Base-by-base conservation (phyloP, 2,888 invertebrate species). In the Gymnosoma rotundatum region DNA sequence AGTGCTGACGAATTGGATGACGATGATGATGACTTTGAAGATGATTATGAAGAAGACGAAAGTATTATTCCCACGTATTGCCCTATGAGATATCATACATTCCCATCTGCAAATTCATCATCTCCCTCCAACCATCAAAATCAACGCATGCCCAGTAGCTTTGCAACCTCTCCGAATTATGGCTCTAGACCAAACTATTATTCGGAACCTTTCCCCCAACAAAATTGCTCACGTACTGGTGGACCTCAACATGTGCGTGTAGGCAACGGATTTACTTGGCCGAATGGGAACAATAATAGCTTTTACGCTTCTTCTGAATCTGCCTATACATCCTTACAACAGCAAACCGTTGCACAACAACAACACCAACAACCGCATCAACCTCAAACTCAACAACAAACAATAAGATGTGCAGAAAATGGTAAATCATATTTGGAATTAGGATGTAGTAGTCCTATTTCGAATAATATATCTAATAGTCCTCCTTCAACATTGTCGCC, bases 381-480 rank as follows among this genome's bases (percentile, higher is more conserved):
- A 20, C 72, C 84, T 3, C 86, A 86, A 38, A 50, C 83, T 1
- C 89, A 80, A 48, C 81, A 96, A 92, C 96, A 96, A 92, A 97
- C 97, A 90, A 97, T 97, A 91, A 95, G 97, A 86, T 95, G 95
- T 88, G 97, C 97, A 88, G 97, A 97, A 93, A 97, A 97, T 92
- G 97, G 97, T 89, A 97, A 97, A 93, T 96, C 96, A 87, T 97
- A 97, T 93, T 93, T 97, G 90, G 97, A 97, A 93, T 93, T 97
- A 86, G 97, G 97, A 14, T 91, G 92, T 89, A 95, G 95, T 88
- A 95, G 95, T 70, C 94, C 95, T 36, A 87, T 89, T 25, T 87
- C 89, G 60, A 86, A 87, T n/a, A 75, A 38, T 66, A 74, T 85
- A 70, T 69, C 85, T 60, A 81, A 67, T 69, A 86, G 67, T 61